These are phyloP conservation scores for Xyrichtys novacula DNA, from an alignment of 2,797 vertebrate genomes.

Conservation along the genomic window DNA sequence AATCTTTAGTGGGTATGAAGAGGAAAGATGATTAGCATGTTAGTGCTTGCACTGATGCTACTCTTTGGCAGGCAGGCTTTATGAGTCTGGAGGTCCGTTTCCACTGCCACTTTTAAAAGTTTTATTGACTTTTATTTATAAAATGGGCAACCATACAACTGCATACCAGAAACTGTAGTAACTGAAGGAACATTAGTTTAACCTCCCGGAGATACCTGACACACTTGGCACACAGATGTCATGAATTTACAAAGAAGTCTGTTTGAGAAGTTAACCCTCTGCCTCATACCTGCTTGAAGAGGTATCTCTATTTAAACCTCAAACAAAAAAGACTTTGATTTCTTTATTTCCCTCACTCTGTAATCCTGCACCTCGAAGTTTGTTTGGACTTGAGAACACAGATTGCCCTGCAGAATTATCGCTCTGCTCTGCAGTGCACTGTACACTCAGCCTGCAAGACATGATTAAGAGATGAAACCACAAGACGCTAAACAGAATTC, in stretches of 20 bases:
- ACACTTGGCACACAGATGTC: neutral
- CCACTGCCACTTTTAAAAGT: conserved; percentile 20
- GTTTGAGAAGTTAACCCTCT: conserved; percentile 5
- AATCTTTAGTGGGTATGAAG: conserved; percentile 73
- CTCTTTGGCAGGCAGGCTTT: conserved; percentile 61
- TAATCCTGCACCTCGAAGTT: conserved; percentile 40
- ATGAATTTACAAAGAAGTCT: too few relatives aligned
- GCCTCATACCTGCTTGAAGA: conserved; percentile 16
- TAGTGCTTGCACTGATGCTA: conserved; percentile 76
- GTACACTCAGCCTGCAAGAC: conserved; percentile 50
- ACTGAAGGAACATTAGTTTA: neutral
- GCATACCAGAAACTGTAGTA: neutral
- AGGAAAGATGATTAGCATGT: conserved; percentile 80
- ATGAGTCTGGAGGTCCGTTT: conserved; percentile 43
- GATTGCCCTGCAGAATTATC: conserved; percentile 49
- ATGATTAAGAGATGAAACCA: conserved; percentile 72
- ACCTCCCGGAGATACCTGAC: neutral
- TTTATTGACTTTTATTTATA: conserved; percentile 8
- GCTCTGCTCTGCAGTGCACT: conserved; percentile 38
- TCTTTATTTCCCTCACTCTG: conserved; percentile 12
- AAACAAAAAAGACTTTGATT: conserved; percentile 32
- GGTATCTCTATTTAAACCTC: conserved; percentile 1
- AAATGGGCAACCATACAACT: neutral
- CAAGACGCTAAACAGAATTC: conserved; percentile 71
- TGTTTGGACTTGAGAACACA: conserved; percentile 46